Conservation (phyloP, 1,140 invertebrate species). For the Zaprionus lachaisei region DNA sequence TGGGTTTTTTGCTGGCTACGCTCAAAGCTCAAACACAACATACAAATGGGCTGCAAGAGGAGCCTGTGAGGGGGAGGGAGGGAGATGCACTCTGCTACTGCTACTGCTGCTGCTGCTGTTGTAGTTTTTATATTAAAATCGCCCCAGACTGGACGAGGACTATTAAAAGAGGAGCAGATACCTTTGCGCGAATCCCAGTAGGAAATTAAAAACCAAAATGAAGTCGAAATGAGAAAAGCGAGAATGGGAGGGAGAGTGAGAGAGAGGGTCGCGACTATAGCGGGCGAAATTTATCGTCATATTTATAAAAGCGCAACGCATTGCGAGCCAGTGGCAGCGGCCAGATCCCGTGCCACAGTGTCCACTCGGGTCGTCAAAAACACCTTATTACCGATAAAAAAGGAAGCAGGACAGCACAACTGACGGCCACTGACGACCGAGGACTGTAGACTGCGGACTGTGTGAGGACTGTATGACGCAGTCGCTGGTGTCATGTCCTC, state of each 20-base stretch:
- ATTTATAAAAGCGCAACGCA: constrained; percentile 69
- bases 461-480: constrained; percentile 37
- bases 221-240: constrained; percentile 58
- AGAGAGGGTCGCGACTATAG: constrained; percentile 38
- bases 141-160: constrained; percentile 68
- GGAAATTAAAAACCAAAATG: constrained; percentile 83
- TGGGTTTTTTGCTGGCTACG: constrained; percentile 29
- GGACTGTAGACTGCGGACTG: constrained; percentile 19
- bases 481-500: constrained; percentile 60
- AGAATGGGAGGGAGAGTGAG: background rate
- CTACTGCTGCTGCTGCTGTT: constrained; percentile 45
- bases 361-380: constrained; percentile 54
- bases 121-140: constrained; percentile 82
- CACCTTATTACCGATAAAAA: constrained; percentile 51
- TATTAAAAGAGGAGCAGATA: constrained; percentile 66
- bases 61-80: background rate
- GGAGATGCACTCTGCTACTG: constrained; percentile 39
- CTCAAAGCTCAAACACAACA: constrained; percentile 39
- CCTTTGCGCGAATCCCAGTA: constrained; percentile 79
- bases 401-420: constrained; percentile 6
- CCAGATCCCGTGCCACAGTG: constrained; percentile 14
- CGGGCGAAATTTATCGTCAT: constrained; percentile 66
- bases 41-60: constrained; percentile 50
- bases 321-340: constrained; percentile 24
- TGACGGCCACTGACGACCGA: constrained; percentile 29